Evolutionary conservation across 2,797 vertebrate species (phyloP).

Genomic region (Gymnodraco acuticeps): DNA sequence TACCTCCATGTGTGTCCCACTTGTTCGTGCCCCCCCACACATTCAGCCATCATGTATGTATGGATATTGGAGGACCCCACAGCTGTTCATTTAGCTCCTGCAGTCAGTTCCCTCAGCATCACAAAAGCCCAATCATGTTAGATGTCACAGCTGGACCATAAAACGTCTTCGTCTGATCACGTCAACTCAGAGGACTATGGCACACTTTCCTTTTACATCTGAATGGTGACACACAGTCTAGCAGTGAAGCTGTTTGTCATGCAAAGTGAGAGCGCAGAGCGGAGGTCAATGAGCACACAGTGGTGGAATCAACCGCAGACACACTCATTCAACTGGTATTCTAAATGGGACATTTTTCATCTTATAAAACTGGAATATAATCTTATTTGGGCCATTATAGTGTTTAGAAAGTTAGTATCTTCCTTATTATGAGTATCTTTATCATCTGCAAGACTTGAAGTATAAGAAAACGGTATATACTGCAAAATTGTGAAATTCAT

Average conservation of each 20-base stretch:
- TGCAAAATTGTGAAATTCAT: too few species aligned
- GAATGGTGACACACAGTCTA: slow-evolving; percentile 38
- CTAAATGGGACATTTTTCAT: not conserved
- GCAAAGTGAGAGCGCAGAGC: slow-evolving; percentile 30
- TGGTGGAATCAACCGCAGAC: slow-evolving; percentile 1
- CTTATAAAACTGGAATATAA: not conserved
- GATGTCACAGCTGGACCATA: slow-evolving; percentile 69
- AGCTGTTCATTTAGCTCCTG: slow-evolving; percentile 42
- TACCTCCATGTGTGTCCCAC: slow-evolving; percentile 72
- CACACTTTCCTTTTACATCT: slow-evolving; percentile 56
- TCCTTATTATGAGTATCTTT: not conserved
- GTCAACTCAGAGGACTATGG: slow-evolving; percentile 21
- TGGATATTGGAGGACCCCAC: slow-evolving; percentile 67
- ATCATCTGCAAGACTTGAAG: too few species aligned
- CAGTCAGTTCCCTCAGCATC: slow-evolving; percentile 20
- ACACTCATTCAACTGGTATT: slow-evolving; percentile 4
- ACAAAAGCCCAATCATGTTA: slow-evolving; percentile 69
- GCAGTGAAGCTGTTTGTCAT: slow-evolving; percentile 40
- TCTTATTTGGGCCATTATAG: not conserved
- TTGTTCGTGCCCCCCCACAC: slow-evolving; percentile 65
- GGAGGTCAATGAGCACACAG: slow-evolving; percentile 30
- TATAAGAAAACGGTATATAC: too few species aligned
- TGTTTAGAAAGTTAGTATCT: not conserved
- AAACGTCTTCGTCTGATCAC: slow-evolving; percentile 7
- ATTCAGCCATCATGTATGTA: slow-evolving; percentile 68